Percentiles rank a stretch among this genome's conserved stretches.
These are phyloP conservation scores for Dendrolimus houi DNA, from an alignment of 2,888 invertebrate species.

Conservation along the genomic window DNA sequence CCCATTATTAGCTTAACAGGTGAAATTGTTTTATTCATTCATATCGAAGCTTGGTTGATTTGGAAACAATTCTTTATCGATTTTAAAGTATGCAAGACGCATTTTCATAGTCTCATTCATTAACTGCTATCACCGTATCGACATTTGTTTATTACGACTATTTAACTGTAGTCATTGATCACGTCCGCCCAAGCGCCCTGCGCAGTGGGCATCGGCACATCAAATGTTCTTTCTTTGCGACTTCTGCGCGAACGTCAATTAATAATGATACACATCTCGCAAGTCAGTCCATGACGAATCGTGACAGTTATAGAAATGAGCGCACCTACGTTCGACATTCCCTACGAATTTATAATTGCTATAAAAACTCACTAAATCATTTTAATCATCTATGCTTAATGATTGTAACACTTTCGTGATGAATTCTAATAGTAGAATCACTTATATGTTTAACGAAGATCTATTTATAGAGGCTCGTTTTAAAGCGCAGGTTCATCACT, in stretches of 20 bases:
- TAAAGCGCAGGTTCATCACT: not conserved
- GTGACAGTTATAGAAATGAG: conserved; percentile 36
- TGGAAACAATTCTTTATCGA: conserved; percentile 40
- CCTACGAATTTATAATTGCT: not conserved
- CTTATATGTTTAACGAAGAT: not conserved
- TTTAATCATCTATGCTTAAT: not conserved
- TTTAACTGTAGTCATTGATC: conserved; percentile 42
- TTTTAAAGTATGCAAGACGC: conserved; percentile 44
- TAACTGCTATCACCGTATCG: conserved; percentile 44
- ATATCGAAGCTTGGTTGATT: conserved; percentile 31
- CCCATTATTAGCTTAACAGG: conserved; percentile 31
- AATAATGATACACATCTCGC: conserved; percentile 36
- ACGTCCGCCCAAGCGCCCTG: conserved; percentile 19
- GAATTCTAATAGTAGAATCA: not conserved
- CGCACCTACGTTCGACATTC: conserved; percentile 23
- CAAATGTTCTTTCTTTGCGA: not conserved
- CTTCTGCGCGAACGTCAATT: conserved; percentile 45
- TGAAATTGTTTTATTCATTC: conserved; percentile 17
- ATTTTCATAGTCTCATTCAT: conserved; percentile 52
- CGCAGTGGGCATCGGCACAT: conserved; percentile 1
- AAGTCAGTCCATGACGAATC: conserved; percentile 41
- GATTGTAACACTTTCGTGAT: not conserved
- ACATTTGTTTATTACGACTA: conserved; percentile 45
- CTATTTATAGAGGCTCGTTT: not conserved
- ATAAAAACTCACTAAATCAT: not conserved